A percentile compares a stretch with the other conserved stretches of the same genome.
phyloP scores from a whole-genome alignment of 2,113 vertebrate genomes.

The Galbula dea region DNA sequence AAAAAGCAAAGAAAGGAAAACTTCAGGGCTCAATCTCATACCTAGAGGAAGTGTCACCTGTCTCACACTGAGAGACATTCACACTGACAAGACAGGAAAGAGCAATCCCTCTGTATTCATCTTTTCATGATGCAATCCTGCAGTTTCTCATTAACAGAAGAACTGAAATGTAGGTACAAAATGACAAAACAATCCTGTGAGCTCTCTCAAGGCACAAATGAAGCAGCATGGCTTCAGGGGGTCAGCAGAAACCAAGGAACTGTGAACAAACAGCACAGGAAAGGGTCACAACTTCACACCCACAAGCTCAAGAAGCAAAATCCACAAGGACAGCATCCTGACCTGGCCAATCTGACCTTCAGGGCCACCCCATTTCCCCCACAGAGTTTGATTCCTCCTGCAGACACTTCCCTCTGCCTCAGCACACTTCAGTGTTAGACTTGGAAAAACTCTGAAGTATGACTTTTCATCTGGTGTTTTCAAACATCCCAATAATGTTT shows the following conservation, averaged over 20 bases:
- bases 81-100: neutral
- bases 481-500: neutral
- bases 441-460: neutral
- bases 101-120: neutral
- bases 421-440: neutral
- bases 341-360: neutral
- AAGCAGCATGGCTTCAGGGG: neutral
- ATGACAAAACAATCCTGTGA: neutral
- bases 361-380: neutral
- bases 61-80: neutral
- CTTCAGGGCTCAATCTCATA: neutral
- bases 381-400: neutral
- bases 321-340: no score
- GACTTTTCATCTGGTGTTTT: neutral
- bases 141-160: neutral
- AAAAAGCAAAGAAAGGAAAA: neutral
- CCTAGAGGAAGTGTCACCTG: neutral
- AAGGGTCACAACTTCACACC: neutral
- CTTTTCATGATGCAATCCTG: neutral
- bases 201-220: neutral
- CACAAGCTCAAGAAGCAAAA: neutral
- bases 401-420: neutral
- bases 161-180: neutral
- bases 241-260: neutral
- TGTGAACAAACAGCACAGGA: neutral